Conservation (phyloP, 1,140 invertebrate genomes). For the Drosophila trapezifrons region DNA sequence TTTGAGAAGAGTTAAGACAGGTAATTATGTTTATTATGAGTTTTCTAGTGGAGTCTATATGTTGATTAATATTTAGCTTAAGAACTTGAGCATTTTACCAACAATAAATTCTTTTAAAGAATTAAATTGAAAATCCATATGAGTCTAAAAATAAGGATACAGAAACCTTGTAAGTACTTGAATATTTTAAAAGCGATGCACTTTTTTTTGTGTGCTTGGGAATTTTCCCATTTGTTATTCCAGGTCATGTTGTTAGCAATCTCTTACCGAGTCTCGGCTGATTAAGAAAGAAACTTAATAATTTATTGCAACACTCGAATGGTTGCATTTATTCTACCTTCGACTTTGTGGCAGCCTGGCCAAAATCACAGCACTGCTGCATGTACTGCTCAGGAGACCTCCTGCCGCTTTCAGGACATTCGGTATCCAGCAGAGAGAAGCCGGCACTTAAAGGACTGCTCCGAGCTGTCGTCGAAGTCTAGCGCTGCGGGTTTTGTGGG, state of each 20-base stretch:
- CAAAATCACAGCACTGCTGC: conserved; percentile 22
- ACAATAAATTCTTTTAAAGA: no score
- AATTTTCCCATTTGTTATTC: background rate
- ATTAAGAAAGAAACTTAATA: conserved; percentile 23
- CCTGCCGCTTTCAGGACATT: conserved; percentile 21
- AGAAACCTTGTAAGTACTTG: background rate
- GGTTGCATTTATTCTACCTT: conserved; percentile 35
- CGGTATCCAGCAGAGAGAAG: conserved; percentile 15
- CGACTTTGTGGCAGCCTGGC: conserved; percentile 2
- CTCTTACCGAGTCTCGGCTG: conserved; percentile 7
- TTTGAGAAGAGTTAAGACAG: no score
- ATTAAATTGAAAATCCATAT: no score
- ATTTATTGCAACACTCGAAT: conserved; percentile 24
- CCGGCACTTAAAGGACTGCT: conserved; percentile 19
- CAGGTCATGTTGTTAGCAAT: conserved; percentile 2
- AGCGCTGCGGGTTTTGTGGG: conserved; percentile 28
- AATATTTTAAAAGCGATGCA: background rate
- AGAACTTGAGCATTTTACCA: no score
- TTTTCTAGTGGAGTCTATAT: no score
- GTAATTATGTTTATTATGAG: no score
- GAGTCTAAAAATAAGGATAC: background rate
- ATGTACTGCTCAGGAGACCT: conserved; percentile 14
- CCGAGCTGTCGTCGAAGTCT: conserved; percentile 28
- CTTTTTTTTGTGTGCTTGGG: background rate
- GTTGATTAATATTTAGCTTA: no score